These are phyloP conservation scores for Calephelis perditalis DNA, from an alignment of 2,888 invertebrate species.

Conservation along the genomic window DNA sequence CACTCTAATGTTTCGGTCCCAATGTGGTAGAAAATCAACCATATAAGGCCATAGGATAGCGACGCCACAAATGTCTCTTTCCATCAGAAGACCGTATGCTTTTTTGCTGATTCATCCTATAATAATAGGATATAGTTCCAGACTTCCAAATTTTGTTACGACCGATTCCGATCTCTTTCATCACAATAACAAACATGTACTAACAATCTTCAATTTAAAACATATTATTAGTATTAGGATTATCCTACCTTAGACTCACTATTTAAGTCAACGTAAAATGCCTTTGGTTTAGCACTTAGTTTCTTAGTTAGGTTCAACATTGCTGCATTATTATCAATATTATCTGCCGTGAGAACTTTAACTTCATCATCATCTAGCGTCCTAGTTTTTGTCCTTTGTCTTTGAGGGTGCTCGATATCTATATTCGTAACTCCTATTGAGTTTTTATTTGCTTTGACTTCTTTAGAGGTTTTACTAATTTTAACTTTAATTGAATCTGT, in stretches of 20 bases:
- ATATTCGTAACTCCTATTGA: conserved; percentile 23
- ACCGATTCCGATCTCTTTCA: no score
- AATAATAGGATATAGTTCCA: no score
- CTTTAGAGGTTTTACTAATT: conserved; percentile 13
- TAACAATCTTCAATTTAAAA: no score
- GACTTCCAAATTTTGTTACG: no score
- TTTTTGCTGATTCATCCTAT: no score
- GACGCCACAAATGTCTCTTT: no score
- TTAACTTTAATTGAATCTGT: conserved; percentile 12
- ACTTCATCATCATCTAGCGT: conserved; percentile 65
- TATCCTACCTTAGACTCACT: conserved; percentile 35
- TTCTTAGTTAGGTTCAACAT: conserved; percentile 52
- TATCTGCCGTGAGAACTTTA: conserved; percentile 50
- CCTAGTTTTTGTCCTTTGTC: conserved; percentile 59
- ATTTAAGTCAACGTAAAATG: conserved; percentile 59
- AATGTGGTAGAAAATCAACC: no score
- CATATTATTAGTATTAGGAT: no score
- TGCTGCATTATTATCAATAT: conserved; percentile 55
- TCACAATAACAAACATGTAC: no score
- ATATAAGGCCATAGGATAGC: no score
- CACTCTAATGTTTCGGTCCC: no score
- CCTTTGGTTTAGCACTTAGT: conserved; percentile 56
- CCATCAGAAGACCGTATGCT: no score
- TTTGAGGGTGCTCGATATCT: conserved; percentile 30
- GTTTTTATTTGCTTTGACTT: conserved; percentile 7